Base-by-base conservation (phyloP, 37 sponge, comb jelly and placozoan species). In the Trichoplax adhaerens region DNA sequence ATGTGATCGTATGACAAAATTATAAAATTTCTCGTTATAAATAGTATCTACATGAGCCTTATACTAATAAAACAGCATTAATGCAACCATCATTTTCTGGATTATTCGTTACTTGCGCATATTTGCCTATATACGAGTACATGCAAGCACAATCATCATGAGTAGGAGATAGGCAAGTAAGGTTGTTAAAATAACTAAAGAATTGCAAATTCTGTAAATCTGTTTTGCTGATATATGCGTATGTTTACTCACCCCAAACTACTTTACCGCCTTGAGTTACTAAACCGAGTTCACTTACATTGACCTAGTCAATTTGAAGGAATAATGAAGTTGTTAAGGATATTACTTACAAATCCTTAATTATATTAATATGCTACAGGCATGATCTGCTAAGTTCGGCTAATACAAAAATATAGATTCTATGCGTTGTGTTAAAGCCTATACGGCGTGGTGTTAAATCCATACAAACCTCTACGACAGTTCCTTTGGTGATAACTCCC, bases 61-160 rank as follows among this genome's bases (percentile, higher is more conserved):
- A 94, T 29, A 98, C 99, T 52, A 98, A 65, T 67, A 98, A 65
- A 3, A 98, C 99, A 58, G 94, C 99, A 86, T 98, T 98, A 59
- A 98, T 89, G 57, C 99, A 98, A 62, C 99, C 99, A 70, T 98
- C 99, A 77, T 98, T 98, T 68, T 98, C 99, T 56, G 99, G 99
- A 78, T 91, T 73, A 62, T 98, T 98, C 0, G 99, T 98, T 1
- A 98, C 99, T 68, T 98, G 99, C n/a, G 99, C 99, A 78, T 93
- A 98, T 69, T 98, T 94, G 0, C 91, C 91, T 90, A 70, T 29
- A 69, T 47, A 50, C 29, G 29, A 29, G 29, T 29, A 29, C 29
- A 29, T 29, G 29, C 29, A 29, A 29, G 29, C 29, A 29, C 29
- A 29, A 29, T 29, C 29, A 29, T 29, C 29, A 29, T 29, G 29